A percentile compares a stretch with the other conserved stretches of the same genome.
These are phyloP conservation scores for Melitaea athalia DNA, from an alignment of 2,888 invertebrate genomes.

Conservation along the genomic window DNA sequence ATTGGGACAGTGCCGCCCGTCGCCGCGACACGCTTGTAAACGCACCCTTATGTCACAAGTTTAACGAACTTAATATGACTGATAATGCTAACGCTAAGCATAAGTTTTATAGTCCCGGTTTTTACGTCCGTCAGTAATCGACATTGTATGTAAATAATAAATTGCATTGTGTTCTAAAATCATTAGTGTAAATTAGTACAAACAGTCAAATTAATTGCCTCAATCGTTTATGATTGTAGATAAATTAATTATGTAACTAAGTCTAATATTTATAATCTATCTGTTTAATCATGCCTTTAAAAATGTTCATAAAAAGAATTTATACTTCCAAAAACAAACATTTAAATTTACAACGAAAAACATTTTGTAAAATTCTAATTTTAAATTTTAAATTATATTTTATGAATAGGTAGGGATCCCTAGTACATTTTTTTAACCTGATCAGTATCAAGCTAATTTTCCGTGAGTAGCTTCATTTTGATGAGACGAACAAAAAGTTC, in stretches of 20 bases:
- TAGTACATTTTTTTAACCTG: too few relatives aligned
- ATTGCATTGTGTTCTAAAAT: constrained; percentile 43
- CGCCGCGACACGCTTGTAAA: constrained; percentile 45
- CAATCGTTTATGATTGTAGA: constrained; percentile 46
- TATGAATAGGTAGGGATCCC: too few relatives aligned
- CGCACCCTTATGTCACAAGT: constrained; percentile 50
- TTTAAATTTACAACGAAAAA: too few relatives aligned
- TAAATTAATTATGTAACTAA: constrained; percentile 35
- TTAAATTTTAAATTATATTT: too few relatives aligned
- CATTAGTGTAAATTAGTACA: constrained; percentile 47
- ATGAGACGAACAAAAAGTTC: too few relatives aligned
- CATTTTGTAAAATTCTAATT: too few relatives aligned
- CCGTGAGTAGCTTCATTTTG: too few relatives aligned
- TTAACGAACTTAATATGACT: constrained; percentile 53
- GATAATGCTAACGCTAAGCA: constrained; percentile 40
- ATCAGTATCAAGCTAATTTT: too few relatives aligned
- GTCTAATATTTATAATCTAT: constrained; percentile 19
- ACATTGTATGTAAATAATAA: constrained; percentile 44
- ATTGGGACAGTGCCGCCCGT: constrained; percentile 28
- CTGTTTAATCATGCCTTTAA: constrained; percentile 1
- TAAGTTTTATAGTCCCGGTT: constrained; percentile 34
- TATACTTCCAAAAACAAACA: too few relatives aligned
- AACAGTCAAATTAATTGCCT: constrained; percentile 44
- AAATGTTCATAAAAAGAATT: background rate
- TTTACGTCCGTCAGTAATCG: constrained; percentile 43